Evolutionary conservation across 2,797 vertebrate genomes (phyloP).

Genomic region (Rachycentron canadum): DNA sequence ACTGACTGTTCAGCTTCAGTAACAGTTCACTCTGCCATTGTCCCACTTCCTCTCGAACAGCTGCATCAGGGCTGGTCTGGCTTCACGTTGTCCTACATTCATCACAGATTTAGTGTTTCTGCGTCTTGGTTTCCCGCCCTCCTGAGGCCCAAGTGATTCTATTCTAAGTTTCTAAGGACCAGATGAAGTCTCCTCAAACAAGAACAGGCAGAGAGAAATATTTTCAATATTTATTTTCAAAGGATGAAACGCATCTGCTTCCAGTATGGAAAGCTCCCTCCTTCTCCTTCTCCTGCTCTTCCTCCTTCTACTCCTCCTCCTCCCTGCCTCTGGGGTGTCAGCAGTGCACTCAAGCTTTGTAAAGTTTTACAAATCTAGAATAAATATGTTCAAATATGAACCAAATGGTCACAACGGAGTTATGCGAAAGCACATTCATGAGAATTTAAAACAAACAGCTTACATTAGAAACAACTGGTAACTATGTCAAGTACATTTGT

Average conservation of each 20-base stretch:
- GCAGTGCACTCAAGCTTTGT: constrained; percentile 39
- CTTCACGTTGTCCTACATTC: neutral
- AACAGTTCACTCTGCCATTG: neutral
- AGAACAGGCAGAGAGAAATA: constrained; percentile 62
- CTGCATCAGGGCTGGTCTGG: neutral
- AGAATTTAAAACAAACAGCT: constrained; percentile 39
- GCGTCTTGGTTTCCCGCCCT: neutral
- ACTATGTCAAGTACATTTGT: constrained; percentile 43
- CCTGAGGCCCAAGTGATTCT: neutral
- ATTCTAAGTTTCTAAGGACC: constrained; percentile 19
- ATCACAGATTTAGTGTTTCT: neutral
- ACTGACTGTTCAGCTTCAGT: neutral
- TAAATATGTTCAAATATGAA: constrained; percentile 65
- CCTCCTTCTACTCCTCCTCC: constrained; percentile 12
- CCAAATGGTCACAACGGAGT: constrained; percentile 52
- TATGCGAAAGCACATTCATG: constrained; percentile 37
- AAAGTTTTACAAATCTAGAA: constrained; percentile 57
- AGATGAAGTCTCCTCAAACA: constrained; percentile 53
- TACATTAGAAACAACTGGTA: constrained; percentile 47
- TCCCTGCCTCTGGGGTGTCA: constrained; percentile 44
- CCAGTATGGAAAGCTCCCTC: constrained; percentile 45
- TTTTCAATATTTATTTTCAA: constrained; percentile 77
- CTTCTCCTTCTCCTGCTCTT: constrained; percentile 34
- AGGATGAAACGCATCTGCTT: constrained; percentile 77
- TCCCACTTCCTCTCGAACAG: neutral